Conservation (phyloP, 2,888 invertebrate species). For the Ceraclea dissimilis region DNA sequence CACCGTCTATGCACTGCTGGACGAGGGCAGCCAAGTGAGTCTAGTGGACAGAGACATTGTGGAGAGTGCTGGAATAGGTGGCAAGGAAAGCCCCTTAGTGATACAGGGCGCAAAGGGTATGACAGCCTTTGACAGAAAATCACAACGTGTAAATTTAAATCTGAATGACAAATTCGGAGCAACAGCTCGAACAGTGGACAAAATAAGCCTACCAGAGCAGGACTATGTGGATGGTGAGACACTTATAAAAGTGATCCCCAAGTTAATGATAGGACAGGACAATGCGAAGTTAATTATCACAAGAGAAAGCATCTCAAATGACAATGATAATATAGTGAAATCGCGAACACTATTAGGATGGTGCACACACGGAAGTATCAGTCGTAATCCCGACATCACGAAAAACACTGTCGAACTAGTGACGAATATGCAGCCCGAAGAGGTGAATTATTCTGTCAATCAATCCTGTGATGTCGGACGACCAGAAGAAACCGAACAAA, state of each 20-base stretch:
- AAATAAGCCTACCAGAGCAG: not conserved
- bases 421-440: not conserved
- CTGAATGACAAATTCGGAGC: not conserved
- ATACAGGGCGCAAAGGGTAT: constrained; percentile 26
- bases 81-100: constrained; percentile 22
- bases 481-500: too few relatives aligned
- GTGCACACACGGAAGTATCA: not conserved
- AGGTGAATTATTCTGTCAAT: too few relatives aligned
- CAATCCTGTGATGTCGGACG: too few relatives aligned
- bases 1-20: constrained; percentile 24
- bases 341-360: not conserved
- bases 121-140: not conserved
- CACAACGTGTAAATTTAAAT: not conserved
- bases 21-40: constrained; percentile 28
- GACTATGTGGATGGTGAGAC: not conserved
- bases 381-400: not conserved
- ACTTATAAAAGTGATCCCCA: not conserved
- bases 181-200: not conserved
- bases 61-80: constrained; percentile 23
- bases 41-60: constrained; percentile 24
- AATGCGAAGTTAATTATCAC: not conserved
- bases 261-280: not conserved
- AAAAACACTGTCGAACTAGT: not conserved
- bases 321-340: not conserved
- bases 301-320: not conserved